Percentiles rank a stretch among this genome's conserved stretches.
Conservation (phyloP, 1,140 invertebrate species). For the Phenacoccus solenopsis region DNA sequence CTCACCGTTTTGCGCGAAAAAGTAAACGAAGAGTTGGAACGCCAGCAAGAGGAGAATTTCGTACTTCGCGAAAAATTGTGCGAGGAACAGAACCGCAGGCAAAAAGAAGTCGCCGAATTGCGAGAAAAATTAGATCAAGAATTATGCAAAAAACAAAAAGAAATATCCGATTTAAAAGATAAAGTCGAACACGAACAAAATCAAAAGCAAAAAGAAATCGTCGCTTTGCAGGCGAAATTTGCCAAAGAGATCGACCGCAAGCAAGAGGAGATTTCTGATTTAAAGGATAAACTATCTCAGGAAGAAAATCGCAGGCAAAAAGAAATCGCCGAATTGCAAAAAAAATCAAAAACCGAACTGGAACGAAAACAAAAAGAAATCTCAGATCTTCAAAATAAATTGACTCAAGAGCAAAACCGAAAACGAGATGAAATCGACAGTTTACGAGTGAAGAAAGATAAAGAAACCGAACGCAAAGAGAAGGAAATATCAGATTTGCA, state of each 20-base stretch:
- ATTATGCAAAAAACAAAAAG: background rate
- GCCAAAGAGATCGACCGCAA: background rate
- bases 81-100: background rate
- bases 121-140: background rate
- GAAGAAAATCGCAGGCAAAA: background rate
- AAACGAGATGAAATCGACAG: slow-evolving; percentile 20
- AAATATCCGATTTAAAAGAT: background rate
- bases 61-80: background rate
- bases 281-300: too few relatives aligned
- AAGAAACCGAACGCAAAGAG: slow-evolving; percentile 4
- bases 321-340: background rate
- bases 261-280: background rate
- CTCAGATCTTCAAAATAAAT: slow-evolving; percentile 19
- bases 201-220: too few relatives aligned
- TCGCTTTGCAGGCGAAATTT: too few relatives aligned
- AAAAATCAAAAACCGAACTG: background rate
- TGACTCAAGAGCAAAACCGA: background rate
- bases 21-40: background rate
- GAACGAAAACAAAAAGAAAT: slow-evolving; percentile 8
- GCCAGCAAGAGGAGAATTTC: background rate
- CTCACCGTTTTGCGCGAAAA: background rate
- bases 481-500: too few relatives aligned
- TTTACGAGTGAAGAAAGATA: slow-evolving; percentile 6
- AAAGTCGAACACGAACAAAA: background rate
- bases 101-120: background rate